These are phyloP conservation scores for Physocephala rufipes DNA, from an alignment of 2,888 invertebrate genomes.

Conservation along the genomic window DNA sequence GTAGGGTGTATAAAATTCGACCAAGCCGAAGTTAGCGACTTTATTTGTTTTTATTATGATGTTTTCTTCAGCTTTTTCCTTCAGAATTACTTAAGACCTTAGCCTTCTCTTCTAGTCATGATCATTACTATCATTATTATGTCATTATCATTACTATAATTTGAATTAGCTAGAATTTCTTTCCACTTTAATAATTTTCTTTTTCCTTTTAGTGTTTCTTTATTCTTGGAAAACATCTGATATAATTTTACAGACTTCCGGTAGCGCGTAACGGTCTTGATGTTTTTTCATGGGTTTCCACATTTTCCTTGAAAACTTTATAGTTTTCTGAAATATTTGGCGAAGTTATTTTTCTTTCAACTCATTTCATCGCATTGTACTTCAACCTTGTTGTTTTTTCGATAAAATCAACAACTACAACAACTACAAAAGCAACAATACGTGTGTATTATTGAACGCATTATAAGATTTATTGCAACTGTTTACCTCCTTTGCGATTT, in stretches of 20 bases:
- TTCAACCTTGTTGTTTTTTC: background rate
- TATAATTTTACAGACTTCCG: slow-evolving; percentile 21
- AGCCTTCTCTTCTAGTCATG: background rate
- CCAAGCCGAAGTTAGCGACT: no score
- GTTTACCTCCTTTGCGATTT: background rate
- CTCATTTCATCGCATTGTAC: background rate
- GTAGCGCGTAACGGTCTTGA: slow-evolving; percentile 24
- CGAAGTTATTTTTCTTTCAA: background rate
- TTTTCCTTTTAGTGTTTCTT: no score
- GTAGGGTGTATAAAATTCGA: no score
- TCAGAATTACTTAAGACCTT: background rate
- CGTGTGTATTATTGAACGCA: slow-evolving; percentile 24
- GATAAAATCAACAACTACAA: background rate
- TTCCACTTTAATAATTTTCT: background rate
- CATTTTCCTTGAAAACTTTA: background rate
- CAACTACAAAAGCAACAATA: slow-evolving; percentile 5
- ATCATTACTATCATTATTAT: background rate
- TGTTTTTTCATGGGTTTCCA: background rate
- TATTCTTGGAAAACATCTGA: slow-evolving; percentile 20
- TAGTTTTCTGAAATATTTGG: background rate
- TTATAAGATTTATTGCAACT: slow-evolving; percentile 19
- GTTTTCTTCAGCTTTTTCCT: no score
- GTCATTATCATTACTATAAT: background rate
- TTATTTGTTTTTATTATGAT: no score
- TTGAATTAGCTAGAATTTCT: background rate